Percentiles rank a stretch among this genome's conserved stretches.
Conservation (phyloP, 1,140 invertebrate species). For the Rhysida immarginata region DNA sequence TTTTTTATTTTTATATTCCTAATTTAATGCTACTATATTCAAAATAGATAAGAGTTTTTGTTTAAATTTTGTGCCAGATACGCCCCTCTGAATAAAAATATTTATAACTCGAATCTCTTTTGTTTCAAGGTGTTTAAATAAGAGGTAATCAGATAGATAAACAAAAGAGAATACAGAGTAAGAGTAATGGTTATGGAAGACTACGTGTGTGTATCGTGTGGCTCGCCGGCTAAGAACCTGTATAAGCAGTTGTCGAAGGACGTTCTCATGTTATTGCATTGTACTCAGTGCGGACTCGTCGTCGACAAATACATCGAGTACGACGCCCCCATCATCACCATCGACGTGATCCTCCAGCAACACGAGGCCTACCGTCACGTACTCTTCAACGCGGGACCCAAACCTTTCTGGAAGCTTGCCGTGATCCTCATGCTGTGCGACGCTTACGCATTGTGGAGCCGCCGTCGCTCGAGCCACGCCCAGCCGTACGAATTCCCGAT, state of each 20-base stretch:
- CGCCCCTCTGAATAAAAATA: no score
- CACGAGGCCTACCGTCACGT: slow-evolving; percentile 64
- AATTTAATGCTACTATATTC: no score
- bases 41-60: no score
- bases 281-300: slow-evolving; percentile 51
- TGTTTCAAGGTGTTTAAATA: no score
- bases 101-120: no score
- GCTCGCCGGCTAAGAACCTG: background rate
- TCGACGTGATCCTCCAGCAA: slow-evolving; percentile 63
- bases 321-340: slow-evolving; percentile 62
- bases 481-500: background rate
- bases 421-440: slow-evolving; percentile 25
- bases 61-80: no score
- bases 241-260: background rate
- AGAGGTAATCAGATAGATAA: no score
- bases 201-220: slow-evolving; percentile 7
- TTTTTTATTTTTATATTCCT: no score
- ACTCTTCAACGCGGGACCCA: slow-evolving; percentile 43
- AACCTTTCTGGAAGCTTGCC: slow-evolving; percentile 23
- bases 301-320: slow-evolving; percentile 83
- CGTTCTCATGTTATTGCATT: slow-evolving; percentile 11
- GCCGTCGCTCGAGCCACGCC: background rate
- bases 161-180: no score
- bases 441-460: slow-evolving; percentile 20
- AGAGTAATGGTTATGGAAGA: no score